Evolutionary conservation across 2,797 vertebrate species (phyloP).

Genomic region (Leptatherina wallacei): DNA sequence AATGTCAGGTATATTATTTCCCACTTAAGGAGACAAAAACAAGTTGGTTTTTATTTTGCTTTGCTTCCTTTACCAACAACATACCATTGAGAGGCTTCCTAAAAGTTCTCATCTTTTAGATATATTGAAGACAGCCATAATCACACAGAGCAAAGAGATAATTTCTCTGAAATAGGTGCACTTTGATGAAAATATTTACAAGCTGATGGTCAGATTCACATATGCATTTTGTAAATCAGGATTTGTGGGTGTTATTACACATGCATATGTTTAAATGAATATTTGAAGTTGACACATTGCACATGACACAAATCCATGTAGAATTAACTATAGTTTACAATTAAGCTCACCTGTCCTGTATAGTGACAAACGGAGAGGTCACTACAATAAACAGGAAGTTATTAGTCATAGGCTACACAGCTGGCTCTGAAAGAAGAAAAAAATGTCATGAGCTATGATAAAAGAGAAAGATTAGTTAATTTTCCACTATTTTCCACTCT

Average conservation of each 20-base stretch:
- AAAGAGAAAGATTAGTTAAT: slow-evolving; percentile 1
- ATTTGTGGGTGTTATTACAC: background rate
- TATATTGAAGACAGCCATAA: background rate
- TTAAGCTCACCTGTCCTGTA: background rate
- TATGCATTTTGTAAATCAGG: background rate
- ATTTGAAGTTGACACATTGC: background rate
- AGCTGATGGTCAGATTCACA: background rate
- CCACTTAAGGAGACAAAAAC: background rate
- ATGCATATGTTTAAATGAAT: background rate
- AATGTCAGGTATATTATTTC: background rate
- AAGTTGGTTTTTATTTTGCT: no score
- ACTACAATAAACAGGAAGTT: background rate
- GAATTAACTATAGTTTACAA: background rate
- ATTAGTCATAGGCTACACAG: background rate
- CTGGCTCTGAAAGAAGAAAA: slow-evolving; percentile 4
- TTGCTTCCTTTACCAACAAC: no score
- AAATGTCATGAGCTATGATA: background rate
- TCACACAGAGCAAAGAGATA: background rate
- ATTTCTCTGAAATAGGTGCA: no score
- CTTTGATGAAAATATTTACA: background rate
- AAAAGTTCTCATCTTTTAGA: background rate
- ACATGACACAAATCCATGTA: background rate
- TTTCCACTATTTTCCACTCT: background rate
- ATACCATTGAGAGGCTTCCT: background rate
- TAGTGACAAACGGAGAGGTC: no score